Conservation (phyloP, 2,888 invertebrate genomes). For the Sphaerophoria taeniata region DNA sequence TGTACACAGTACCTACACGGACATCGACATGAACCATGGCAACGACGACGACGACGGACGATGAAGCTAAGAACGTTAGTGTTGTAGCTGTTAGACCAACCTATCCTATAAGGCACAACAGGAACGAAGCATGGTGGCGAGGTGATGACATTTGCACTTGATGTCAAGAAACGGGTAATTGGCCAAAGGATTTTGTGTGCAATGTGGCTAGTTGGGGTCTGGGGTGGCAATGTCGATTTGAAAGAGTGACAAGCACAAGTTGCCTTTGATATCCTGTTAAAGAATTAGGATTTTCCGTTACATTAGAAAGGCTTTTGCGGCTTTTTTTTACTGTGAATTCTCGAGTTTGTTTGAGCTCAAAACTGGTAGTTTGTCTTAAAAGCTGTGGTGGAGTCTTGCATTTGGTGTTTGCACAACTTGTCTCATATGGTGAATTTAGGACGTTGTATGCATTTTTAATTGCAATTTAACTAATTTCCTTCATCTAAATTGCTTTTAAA, state of each 20-base stretch:
- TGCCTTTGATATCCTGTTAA: constrained; percentile 31
- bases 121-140: constrained; percentile 41
- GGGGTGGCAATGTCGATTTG: constrained; percentile 41
- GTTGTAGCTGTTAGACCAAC: constrained; percentile 33
- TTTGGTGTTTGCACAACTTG: constrained; percentile 7
- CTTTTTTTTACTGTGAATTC: constrained; percentile 30
- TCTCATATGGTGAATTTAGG: background rate
- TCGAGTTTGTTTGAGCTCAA: constrained; percentile 24
- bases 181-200: constrained; percentile 67
- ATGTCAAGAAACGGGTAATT: constrained; percentile 69
- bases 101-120: background rate
- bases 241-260: constrained; percentile 41
- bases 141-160: constrained; percentile 71
- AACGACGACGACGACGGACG: constrained; percentile 1
- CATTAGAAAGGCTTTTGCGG: constrained; percentile 38
- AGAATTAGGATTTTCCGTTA: constrained; percentile 59
- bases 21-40: constrained; percentile 6
- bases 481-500: constrained; percentile 54
- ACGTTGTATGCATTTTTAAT: background rate
- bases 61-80: background rate
- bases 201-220: constrained; percentile 36
- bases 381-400: constrained; percentile 12
- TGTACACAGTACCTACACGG: too few relatives aligned
- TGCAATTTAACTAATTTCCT: background rate
- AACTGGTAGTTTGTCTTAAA: constrained; percentile 1